A percentile compares a stretch with the other conserved stretches of the same genome.
Evolutionary conservation across 2,797 vertebrate species (phyloP).

Genomic region (Gobio occitaniae): DNA sequence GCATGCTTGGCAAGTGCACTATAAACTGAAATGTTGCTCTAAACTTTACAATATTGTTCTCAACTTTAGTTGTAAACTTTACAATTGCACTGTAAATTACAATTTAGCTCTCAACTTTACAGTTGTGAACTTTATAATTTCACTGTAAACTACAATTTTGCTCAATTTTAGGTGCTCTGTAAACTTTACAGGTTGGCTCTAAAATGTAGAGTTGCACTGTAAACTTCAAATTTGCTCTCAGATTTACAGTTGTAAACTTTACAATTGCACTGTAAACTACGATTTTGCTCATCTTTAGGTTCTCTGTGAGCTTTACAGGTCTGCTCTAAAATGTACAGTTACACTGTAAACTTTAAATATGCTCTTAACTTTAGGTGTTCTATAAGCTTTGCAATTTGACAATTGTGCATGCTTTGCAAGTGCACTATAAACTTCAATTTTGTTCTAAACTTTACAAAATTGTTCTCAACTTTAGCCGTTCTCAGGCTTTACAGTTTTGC

Average conservation of each 20-base stretch:
- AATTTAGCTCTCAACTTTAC: background rate
- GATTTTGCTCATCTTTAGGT: background rate
- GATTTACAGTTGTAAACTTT: background rate
- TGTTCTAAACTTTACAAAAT: no score
- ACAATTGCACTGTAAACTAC: background rate
- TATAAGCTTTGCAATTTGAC: no score
- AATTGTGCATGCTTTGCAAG: no score
- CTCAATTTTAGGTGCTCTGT: background rate
- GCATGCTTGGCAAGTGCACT: no score
- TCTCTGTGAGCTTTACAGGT: background rate
- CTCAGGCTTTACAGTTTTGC: no score
- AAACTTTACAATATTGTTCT: background rate
- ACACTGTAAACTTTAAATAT: background rate
- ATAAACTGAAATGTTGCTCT: no score
- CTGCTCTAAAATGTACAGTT: background rate
- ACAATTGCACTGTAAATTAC: background rate
- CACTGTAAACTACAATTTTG: background rate
- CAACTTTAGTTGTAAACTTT: background rate
- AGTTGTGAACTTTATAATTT: background rate
- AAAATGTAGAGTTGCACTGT: background rate
- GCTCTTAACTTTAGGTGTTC: no score
- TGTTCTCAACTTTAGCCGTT: no score
- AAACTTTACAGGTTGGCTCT: background rate
- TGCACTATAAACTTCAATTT: no score
- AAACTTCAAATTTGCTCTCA: background rate